Percentiles rank a stretch among this genome's conserved stretches.
These are phyloP conservation scores for Hippocampus guttulatus DNA, from an alignment of 2,113 vertebrate genomes.

Conservation along the genomic window DNA sequence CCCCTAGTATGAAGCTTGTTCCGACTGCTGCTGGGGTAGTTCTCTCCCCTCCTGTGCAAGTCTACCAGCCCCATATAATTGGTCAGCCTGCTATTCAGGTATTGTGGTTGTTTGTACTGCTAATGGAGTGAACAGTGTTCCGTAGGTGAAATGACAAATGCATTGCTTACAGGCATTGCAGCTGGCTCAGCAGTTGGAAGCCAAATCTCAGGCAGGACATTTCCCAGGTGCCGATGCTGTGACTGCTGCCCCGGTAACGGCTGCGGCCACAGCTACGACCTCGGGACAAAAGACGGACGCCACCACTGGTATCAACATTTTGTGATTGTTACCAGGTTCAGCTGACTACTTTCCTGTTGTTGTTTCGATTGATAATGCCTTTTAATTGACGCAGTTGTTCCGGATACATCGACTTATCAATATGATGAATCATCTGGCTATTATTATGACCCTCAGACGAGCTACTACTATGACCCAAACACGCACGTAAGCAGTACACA, in stretches of 20 bases:
- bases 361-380: constrained; percentile 4
- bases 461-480: constrained; percentile 94
- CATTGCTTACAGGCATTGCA: constrained; percentile 41
- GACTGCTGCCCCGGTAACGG: constrained; percentile 25
- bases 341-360: neutral
- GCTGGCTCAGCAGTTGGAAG: constrained; percentile 51
- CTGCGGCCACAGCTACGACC: constrained; percentile 35
- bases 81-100: constrained; percentile 82
- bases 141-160: neutral
- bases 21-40: constrained; percentile 85
- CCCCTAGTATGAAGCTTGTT: constrained; percentile 69
- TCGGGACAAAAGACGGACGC: constrained; percentile 29
- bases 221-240: constrained; percentile 30
- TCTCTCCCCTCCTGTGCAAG: constrained; percentile 86
- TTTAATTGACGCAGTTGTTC: constrained; percentile 76
- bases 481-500: constrained; percentile 80
- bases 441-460: constrained; percentile 92
- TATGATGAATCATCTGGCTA: constrained; percentile 97
- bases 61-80: constrained; percentile 84
- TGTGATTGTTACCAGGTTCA: neutral
- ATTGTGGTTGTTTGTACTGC: constrained; percentile 14
- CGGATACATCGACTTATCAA: constrained; percentile 93
- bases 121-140: neutral
- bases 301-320: constrained; percentile 31
- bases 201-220: constrained; percentile 39